Evolutionary conservation across 1,140 invertebrate species (phyloP), one percentile per base, ranked within the genome.

Genomic region (Metopolophium dirhodum): DNA sequence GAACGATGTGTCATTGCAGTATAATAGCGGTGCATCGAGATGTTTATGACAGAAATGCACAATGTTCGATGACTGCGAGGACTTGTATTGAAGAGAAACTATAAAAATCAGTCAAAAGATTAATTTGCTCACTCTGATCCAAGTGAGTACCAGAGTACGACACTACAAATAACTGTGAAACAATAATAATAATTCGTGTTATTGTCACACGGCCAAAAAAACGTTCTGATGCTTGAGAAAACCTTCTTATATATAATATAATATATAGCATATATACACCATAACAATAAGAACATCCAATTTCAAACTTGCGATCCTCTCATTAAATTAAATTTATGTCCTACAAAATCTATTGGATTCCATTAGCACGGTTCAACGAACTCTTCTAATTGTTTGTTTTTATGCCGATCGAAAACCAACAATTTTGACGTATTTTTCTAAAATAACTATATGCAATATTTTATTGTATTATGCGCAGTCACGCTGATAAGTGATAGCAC

Each of bases 131-230:
- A 41, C 51, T 88, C 14, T 22, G 45, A 20, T n/a, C 11, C 30
- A 18, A 77, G 61, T 4, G 41, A 41, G 41, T 41, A 41, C 41
- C 41, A 41, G 35, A 41, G 83, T 41, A 26, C 45, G 23, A 86
- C 26, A 11, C 30, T 49, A 89, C n/a, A 22, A 89, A 89, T 54
- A 35, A 35, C 51, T 26, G 37, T 45, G 54, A 90, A 37, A 90
- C 41, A 90, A 90, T 89, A 89, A 88, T 51, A 88, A 88, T 61
- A 57, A 45, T 90, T 90, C 45, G 26, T 45, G 57, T 61, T 90
- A 90, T 90, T 90, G 89, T 90, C 89, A 68, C 57, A 45, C 22
- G 57, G 89, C 89, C 89, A 90, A 90, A 90, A 90, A 68, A 26
- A 90, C 35, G n/a, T 47, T 45, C 26, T 23, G 57, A n/a, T 7